phyloP scores from a whole-genome alignment of 2,113 vertebrate genomes.

The Alouatta palliata region DNA sequence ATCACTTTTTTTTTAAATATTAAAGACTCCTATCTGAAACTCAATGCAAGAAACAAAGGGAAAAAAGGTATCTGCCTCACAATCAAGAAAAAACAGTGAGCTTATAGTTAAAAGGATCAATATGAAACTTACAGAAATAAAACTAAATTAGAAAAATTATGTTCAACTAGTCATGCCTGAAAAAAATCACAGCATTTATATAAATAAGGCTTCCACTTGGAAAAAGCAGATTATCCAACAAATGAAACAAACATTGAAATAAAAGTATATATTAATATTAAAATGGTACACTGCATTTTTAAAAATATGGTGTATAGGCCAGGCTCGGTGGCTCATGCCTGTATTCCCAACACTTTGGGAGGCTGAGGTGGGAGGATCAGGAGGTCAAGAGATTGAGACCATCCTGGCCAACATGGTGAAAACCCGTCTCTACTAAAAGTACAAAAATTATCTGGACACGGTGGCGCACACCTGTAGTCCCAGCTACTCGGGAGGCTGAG shows the following conservation, averaged over 20 bases:
- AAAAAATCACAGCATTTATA: not conserved
- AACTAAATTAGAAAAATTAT: not conserved
- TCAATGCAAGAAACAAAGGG: not conserved
- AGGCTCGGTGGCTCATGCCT: too few species aligned
- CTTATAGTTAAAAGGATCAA: not conserved
- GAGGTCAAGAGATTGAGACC: too few species aligned
- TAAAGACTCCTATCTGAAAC: not conserved
- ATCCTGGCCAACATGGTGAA: too few species aligned
- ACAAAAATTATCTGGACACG: too few species aligned
- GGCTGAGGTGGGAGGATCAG: too few species aligned
- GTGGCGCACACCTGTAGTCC: too few species aligned
- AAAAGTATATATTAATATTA: not conserved
- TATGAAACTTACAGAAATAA: not conserved
- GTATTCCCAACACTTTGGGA: too few species aligned
- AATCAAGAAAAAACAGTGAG: not conserved
- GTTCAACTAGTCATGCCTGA: not conserved
- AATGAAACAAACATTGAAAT: not conserved
- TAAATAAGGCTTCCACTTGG: not conserved
- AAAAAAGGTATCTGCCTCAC: not conserved
- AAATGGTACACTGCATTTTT: not conserved
- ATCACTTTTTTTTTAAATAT: not conserved
- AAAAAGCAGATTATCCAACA: not conserved
- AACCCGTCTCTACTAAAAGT: too few species aligned
- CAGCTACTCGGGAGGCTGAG: too few species aligned
- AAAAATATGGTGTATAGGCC: not conserved